These are phyloP conservation scores for Mechanitis mazaeus DNA, from an alignment of 2,888 invertebrate species.

Conservation along the genomic window DNA sequence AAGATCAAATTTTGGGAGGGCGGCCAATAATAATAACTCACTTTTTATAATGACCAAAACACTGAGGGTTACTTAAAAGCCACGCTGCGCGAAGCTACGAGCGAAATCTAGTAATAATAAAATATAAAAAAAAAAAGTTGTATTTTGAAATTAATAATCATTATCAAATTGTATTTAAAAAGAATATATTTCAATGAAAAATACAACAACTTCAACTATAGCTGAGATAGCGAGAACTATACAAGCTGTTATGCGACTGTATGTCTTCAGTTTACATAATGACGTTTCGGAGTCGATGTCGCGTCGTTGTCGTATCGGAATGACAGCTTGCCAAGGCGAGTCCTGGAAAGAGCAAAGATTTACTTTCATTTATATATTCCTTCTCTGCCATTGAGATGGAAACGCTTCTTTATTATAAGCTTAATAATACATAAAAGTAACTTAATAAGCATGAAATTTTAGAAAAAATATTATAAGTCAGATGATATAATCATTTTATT, in stretches of 20 bases:
- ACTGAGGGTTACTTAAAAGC: too few relatives aligned
- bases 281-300: conserved; percentile 26
- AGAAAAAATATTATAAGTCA: too few relatives aligned
- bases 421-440: neutral
- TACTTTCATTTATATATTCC: neutral
- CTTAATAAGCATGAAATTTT: too few relatives aligned
- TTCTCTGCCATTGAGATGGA: neutral
- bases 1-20: too few relatives aligned
- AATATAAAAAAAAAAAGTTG: neutral
- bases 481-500: too few relatives aligned
- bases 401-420: neutral
- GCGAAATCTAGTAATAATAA: too few relatives aligned
- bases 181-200: conserved; percentile 47
- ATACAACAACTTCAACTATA: conserved; percentile 50
- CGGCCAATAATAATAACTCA: too few relatives aligned
- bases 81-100: too few relatives aligned
- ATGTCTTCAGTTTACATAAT: conserved; percentile 40
- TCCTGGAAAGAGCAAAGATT: conserved; percentile 37
- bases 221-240: conserved; percentile 48
- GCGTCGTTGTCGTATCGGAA: conserved; percentile 45
- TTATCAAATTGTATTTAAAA: conserved; percentile 20
- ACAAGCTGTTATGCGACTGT: conserved; percentile 49
- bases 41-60: too few relatives aligned
- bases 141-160: neutral
- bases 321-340: conserved; percentile 44